These are phyloP conservation scores for Andricus quercusramuli DNA, from an alignment of 2,888 invertebrate genomes.

Conservation along the genomic window DNA sequence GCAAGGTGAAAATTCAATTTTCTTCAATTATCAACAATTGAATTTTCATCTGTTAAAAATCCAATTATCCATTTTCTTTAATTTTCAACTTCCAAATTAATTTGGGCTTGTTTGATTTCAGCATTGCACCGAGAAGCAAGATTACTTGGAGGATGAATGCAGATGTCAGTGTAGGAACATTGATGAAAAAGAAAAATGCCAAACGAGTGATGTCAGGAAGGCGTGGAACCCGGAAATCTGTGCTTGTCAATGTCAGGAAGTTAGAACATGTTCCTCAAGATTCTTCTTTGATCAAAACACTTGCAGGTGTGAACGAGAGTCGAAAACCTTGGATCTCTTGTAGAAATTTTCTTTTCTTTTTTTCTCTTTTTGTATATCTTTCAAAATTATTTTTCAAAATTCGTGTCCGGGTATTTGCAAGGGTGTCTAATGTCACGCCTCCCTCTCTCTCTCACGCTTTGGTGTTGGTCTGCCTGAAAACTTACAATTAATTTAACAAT, in stretches of 20 bases:
- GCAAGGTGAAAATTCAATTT: no score
- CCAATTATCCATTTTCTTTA: no score
- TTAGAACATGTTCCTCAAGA: conserved; percentile 82
- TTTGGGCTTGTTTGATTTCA: conserved; percentile 71
- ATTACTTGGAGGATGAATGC: conserved; percentile 81
- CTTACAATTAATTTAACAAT: background rate
- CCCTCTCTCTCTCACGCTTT: conserved; percentile 50
- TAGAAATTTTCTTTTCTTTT: background rate
- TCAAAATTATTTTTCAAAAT: conserved; percentile 30
- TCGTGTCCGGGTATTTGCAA: conserved; percentile 25
- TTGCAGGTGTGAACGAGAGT: conserved; percentile 80
- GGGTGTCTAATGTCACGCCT: conserved; percentile 12
- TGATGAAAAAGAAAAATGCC: conserved; percentile 83
- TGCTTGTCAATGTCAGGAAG: conserved; percentile 82
- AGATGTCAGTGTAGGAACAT: conserved; percentile 82
- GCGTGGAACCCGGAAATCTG: conserved; percentile 83
- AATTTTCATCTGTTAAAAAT: no score
- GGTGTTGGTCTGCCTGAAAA: conserved; percentile 20
- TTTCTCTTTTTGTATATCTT: background rate
- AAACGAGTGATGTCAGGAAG: conserved; percentile 78
- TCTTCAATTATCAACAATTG: no score
- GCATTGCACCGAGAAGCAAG: conserved; percentile 83
- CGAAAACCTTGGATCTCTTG: conserved; percentile 42
- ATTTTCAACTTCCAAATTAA: no score
- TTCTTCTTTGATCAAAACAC: conserved; percentile 81